Percentiles rank a stretch among this genome's conserved stretches.
Conservation (phyloP, 2,888 invertebrate genomes). For the Bruchidius siliquastri region DNA sequence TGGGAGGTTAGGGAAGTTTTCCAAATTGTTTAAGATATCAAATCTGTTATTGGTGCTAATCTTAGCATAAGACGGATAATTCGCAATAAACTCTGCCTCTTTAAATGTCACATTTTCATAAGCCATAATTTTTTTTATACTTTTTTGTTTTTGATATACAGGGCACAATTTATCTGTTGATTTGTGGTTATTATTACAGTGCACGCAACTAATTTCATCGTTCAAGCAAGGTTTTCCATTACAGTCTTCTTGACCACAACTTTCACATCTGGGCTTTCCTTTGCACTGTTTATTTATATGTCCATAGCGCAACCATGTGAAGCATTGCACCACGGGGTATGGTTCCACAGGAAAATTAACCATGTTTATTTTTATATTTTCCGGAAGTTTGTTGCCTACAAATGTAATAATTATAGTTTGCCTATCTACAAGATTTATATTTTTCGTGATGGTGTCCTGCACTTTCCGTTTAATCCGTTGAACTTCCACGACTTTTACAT, state of each 20-base stretch:
- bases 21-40: neutral
- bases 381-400: neutral
- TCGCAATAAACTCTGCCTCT: constrained; percentile 6
- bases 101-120: constrained; percentile 4
- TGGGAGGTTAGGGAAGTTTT: neutral
- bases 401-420: too few relatives aligned
- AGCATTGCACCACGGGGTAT: constrained; percentile 4
- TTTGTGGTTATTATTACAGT: constrained; percentile 3
- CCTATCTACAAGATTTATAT: too few relatives aligned
- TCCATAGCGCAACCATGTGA: too few relatives aligned
- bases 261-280: constrained; percentile 4
- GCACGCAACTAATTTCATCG: neutral
- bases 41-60: constrained; percentile 6
- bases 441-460: neutral
- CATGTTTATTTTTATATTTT: neutral
- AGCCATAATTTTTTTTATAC: constrained; percentile 2
- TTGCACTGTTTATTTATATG: constrained; percentile 2
- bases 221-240: neutral
- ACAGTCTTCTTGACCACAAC: constrained; percentile 2
- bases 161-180: neutral
- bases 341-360: constrained; percentile 4
- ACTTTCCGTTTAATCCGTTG: neutral
- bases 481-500: neutral
- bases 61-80: constrained; percentile 8
- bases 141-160: constrained; percentile 1